These are phyloP conservation scores for Mola mola DNA, from an alignment of 2,113 vertebrate genomes.

Conservation along the genomic window DNA sequence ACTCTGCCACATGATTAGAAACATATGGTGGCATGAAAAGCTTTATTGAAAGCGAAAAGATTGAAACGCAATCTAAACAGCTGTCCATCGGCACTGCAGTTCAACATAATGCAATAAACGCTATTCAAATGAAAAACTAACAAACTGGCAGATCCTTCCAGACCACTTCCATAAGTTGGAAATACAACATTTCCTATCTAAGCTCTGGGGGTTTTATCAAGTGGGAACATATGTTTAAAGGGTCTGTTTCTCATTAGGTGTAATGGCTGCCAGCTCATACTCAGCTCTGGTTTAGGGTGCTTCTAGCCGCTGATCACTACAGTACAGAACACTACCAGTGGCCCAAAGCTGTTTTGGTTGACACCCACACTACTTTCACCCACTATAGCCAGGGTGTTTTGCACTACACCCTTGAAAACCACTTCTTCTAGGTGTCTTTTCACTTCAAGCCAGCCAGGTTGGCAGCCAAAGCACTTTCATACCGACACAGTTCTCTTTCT, in stretches of 20 bases:
- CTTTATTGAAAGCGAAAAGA: slow-evolving; percentile 40
- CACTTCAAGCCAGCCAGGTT: too few relatives aligned
- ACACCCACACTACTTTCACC: slow-evolving; percentile 31
- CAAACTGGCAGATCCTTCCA: slow-evolving; percentile 73
- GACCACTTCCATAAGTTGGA: slow-evolving; percentile 47
- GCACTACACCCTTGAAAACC: not conserved
- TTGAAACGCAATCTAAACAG: slow-evolving; percentile 44
- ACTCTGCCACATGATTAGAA: slow-evolving; percentile 33
- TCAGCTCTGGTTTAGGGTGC: slow-evolving; percentile 41
- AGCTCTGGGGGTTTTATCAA: slow-evolving; percentile 65
- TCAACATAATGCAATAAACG: slow-evolving; percentile 63
- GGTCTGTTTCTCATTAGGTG: slow-evolving; percentile 73
- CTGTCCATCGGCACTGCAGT: slow-evolving; percentile 36
- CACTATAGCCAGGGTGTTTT: too few relatives aligned
- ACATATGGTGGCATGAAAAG: slow-evolving; percentile 45
- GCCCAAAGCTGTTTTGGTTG: slow-evolving; percentile 32
- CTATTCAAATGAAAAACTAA: slow-evolving; percentile 69
- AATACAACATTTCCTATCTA: slow-evolving; percentile 74
- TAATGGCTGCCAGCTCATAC: slow-evolving; percentile 65
- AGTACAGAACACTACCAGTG: slow-evolving; percentile 13
- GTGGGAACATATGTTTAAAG: slow-evolving; percentile 72
- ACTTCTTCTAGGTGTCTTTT: slow-evolving; percentile 11
- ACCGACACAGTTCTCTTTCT: too few relatives aligned
- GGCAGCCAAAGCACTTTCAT: too few relatives aligned
- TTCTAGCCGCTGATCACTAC: slow-evolving; percentile 45